phyloP scores from a whole-genome alignment of 1,140 invertebrate genomes.

The Calycopis cecrops region DNA sequence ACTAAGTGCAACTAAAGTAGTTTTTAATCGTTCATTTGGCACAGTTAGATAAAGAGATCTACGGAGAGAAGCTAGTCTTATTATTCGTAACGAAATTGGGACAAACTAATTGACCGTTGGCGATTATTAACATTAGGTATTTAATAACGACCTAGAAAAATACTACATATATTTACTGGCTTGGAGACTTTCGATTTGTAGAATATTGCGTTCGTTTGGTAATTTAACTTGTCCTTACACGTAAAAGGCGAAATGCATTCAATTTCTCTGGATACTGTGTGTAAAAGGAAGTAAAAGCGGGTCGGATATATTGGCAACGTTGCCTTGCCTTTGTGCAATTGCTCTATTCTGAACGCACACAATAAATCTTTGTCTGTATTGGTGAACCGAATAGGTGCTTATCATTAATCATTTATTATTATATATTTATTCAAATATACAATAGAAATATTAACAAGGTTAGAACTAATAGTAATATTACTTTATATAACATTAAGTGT shows the following conservation, averaged over 20 bases:
- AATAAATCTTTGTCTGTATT: constrained; percentile 39
- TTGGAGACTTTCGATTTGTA: background rate
- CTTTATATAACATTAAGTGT: no score
- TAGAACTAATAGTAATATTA: no score
- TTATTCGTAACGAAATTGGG: constrained; percentile 4
- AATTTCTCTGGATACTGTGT: no score
- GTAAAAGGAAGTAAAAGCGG: no score
- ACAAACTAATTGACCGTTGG: background rate
- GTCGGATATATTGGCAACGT: no score
- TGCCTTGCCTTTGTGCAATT: no score
- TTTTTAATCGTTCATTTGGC: constrained; percentile 8
- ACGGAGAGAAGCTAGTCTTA: background rate
- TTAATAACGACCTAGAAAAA: constrained; percentile 2
- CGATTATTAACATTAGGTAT: constrained; percentile 1
- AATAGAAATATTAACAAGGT: no score
- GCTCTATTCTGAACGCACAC: constrained; percentile 8
- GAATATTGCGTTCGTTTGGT: background rate
- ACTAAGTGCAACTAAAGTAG: background rate
- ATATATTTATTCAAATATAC: no score
- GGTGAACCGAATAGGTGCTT: constrained; percentile 3
- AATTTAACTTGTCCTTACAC: no score
- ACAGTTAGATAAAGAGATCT: constrained; percentile 3
- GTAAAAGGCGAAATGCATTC: no score
- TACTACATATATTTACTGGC: background rate
- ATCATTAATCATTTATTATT: no score